A percentile compares a stretch with the other conserved stretches of the same genome.
phyloP scores from a whole-genome alignment of 2,888 invertebrate genomes.

The Eristalis pertinax region DNA sequence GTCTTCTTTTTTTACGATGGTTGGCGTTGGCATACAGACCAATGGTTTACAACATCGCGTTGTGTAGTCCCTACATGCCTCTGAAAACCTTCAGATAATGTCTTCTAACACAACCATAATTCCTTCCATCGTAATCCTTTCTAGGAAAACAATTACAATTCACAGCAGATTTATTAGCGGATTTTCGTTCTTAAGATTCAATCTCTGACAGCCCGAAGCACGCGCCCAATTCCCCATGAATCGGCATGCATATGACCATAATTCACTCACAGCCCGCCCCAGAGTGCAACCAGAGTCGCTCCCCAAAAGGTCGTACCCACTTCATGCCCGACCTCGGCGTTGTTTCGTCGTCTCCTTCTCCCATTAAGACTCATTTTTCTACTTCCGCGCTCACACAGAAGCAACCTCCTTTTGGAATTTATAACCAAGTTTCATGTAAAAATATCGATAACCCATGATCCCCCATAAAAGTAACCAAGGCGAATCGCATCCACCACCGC shows the following conservation, averaged over 20 bases:
- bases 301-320: background rate
- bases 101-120: too few relatives aligned
- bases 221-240: background rate
- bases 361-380: slow-evolving; percentile 58
- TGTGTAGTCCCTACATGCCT: too few relatives aligned
- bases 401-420: slow-evolving; percentile 48
- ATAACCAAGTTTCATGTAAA: slow-evolving; percentile 44
- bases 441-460: slow-evolving; percentile 66
- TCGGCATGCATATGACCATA: slow-evolving; percentile 51
- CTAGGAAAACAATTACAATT: too few relatives aligned
- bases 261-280: slow-evolving; percentile 48
- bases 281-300: slow-evolving; percentile 20
- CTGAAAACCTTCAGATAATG: too few relatives aligned
- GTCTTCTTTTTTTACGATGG: too few relatives aligned
- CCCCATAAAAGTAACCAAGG: slow-evolving; percentile 61
- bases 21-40: too few relatives aligned
- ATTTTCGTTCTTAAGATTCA: background rate
- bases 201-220: background rate
- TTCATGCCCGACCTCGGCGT: background rate
- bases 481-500: background rate
- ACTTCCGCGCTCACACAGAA: slow-evolving; percentile 43
- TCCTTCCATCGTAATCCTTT: background rate
- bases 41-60: too few relatives aligned
- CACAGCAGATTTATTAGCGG: background rate
- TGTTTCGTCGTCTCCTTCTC: background rate